These are phyloP conservation scores for Actinopyga echinites DNA, from an alignment of 53 echinoderm and acorn worm genomes.

Conservation along the genomic window DNA sequence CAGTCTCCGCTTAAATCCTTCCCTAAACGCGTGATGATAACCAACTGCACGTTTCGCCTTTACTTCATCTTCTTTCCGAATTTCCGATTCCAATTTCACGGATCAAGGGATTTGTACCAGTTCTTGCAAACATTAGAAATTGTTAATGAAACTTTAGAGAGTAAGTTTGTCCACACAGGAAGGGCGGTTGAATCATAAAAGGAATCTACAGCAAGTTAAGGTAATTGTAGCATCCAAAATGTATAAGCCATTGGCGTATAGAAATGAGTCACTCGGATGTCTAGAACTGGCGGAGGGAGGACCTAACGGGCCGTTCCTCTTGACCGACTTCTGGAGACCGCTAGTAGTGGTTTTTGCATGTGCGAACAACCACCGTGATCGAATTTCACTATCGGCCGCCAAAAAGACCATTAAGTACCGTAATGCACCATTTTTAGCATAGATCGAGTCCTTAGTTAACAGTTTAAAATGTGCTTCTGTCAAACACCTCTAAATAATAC, in stretches of 20 bases:
- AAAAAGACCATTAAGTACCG: no score
- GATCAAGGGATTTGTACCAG: constrained; percentile 46
- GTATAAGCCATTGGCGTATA: background rate
- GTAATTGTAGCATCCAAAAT: constrained; percentile 27
- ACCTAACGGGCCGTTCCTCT: background rate
- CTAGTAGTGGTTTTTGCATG: no score
- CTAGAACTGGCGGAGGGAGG: background rate
- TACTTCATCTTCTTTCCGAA: constrained; percentile 44
- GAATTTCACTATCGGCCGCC: no score
- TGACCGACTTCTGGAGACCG: constrained; percentile 1
- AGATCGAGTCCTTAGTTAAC: no score
- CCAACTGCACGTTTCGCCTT: constrained; percentile 10
- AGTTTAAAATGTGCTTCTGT: no score
- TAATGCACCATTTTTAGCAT: no score
- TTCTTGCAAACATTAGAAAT: constrained; percentile 36
- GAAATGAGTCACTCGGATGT: constrained; percentile 24
- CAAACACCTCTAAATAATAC: no score
- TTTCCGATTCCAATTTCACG: constrained; percentile 49
- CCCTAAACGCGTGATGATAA: constrained; percentile 23
- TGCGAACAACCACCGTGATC: no score
- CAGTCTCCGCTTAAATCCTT: constrained; percentile 19
- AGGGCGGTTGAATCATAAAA: constrained; percentile 28
- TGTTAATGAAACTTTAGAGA: constrained; percentile 37
- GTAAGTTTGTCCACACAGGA: constrained; percentile 48
- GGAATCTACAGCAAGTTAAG: background rate